These are phyloP conservation scores for Lamellibrachia luymesi DNA, from an alignment of 1,140 invertebrate genomes.

Conservation along the genomic window DNA sequence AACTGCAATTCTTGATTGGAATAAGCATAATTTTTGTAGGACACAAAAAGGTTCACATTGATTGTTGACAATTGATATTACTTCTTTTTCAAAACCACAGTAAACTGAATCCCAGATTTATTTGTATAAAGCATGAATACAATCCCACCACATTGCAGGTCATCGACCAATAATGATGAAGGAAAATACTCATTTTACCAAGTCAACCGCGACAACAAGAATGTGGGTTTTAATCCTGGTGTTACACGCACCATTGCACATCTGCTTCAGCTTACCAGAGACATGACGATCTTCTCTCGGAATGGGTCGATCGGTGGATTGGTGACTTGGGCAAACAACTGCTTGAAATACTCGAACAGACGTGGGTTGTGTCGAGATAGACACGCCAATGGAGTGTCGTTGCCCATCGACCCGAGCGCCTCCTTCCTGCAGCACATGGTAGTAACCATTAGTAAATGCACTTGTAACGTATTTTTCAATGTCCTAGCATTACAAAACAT, in stretches of 20 bases:
- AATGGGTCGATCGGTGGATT: slow-evolving; percentile 99
- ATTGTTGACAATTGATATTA: too few species aligned
- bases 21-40: too few species aligned
- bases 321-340: slow-evolving; percentile 99
- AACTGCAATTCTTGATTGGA: too few species aligned
- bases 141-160: too few species aligned
- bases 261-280: slow-evolving; percentile 65
- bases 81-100: too few species aligned
- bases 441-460: neutral
- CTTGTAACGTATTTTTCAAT: neutral
- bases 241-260: neutral
- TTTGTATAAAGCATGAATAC: too few species aligned
- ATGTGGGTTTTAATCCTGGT: neutral
- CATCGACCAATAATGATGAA: too few species aligned
- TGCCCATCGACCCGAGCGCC: slow-evolving; percentile 98
- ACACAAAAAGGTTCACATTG: too few species aligned
- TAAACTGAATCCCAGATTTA: too few species aligned
- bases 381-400: slow-evolving; percentile 95
- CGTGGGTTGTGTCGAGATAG: slow-evolving; percentile 92
- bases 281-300: slow-evolving; percentile 98
- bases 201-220: neutral
- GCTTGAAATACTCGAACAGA: slow-evolving; percentile 97
- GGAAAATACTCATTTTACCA: too few species aligned
- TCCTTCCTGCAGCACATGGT: slow-evolving; percentile 74
- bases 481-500: too few species aligned